phyloP scores from a whole-genome alignment of 2,888 invertebrate species.

The Arrhopalites spinosus region DNA sequence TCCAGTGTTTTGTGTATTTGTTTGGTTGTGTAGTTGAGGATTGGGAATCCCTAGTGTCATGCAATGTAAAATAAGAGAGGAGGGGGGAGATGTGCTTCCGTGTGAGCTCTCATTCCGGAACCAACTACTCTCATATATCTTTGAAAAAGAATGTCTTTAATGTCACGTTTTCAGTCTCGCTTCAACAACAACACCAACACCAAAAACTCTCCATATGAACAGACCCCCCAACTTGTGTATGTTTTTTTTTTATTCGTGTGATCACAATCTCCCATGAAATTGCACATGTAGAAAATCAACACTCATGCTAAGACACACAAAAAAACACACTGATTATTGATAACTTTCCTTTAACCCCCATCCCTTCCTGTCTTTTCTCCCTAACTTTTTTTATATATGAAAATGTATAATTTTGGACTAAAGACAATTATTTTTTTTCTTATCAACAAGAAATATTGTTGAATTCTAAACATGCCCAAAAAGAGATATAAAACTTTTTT shows the following conservation, averaged over 20 bases:
- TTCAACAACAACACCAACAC: background rate
- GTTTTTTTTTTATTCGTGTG: too few species aligned
- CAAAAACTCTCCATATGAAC: background rate
- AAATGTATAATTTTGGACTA: too few species aligned
- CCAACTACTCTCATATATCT: conserved; percentile 14
- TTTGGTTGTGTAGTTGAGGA: too few species aligned
- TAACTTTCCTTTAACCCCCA: background rate
- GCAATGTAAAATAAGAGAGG: background rate
- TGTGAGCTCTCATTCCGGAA: conserved; percentile 16
- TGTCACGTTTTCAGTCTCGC: conserved; percentile 18
- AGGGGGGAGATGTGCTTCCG: background rate
- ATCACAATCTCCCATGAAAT: too few species aligned
- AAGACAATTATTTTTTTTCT: too few species aligned
- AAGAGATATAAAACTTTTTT: too few species aligned
- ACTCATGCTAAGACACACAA: background rate
- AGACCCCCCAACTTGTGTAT: too few species aligned
- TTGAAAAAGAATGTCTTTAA: conserved; percentile 12
- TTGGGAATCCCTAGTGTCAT: too few species aligned
- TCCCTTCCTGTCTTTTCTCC: background rate
- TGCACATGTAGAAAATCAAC: too few species aligned
- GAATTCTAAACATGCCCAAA: too few species aligned
- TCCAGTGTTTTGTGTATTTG: background rate
- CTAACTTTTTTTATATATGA: background rate
- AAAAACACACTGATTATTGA: background rate
- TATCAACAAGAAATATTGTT: too few species aligned